Conservation (phyloP, 1,140 invertebrate species). For the Ips typographus region DNA sequence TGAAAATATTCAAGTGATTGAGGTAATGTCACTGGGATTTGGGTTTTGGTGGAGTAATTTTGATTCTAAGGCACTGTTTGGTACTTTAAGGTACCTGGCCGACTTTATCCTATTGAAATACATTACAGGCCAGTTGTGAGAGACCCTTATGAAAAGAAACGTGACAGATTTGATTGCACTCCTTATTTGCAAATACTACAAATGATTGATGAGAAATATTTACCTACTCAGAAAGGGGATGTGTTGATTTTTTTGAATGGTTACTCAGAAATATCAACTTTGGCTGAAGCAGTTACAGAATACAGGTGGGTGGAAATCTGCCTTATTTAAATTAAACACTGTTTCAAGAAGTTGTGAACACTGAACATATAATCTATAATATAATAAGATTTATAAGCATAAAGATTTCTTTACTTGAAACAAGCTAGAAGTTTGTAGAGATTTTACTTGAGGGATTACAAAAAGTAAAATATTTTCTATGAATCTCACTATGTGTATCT, state of each 20-base stretch:
- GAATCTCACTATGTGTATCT: too few relatives aligned
- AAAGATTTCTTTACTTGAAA: not conserved
- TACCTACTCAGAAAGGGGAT: conserved; percentile 87
- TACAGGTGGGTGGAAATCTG: conserved; percentile 56
- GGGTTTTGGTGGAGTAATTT: not conserved
- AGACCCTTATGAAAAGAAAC: conserved; percentile 69
- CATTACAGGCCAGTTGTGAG: conserved; percentile 80
- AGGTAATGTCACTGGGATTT: conserved; percentile 49
- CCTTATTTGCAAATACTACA: conserved; percentile 93
- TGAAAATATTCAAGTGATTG: conserved; percentile 76
- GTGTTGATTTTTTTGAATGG: conserved; percentile 96
- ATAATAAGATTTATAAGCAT: too few relatives aligned
- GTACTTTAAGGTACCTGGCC: conserved; percentile 73
- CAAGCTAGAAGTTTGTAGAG: not conserved
- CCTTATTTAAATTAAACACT: too few relatives aligned
- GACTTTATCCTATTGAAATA: conserved; percentile 90
- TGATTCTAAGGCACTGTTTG: too few relatives aligned
- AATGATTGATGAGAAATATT: conserved; percentile 88
- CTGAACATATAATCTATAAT: too few relatives aligned
- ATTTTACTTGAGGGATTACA: too few relatives aligned
- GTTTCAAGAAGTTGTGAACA: too few relatives aligned
- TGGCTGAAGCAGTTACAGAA: conserved; percentile 84
- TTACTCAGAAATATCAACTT: conserved; percentile 88
- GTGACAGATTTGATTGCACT: conserved; percentile 80
- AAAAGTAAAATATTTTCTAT: too few relatives aligned